Conservation (phyloP, 2,888 invertebrate species). For the Neoaliturus tenellus region DNA sequence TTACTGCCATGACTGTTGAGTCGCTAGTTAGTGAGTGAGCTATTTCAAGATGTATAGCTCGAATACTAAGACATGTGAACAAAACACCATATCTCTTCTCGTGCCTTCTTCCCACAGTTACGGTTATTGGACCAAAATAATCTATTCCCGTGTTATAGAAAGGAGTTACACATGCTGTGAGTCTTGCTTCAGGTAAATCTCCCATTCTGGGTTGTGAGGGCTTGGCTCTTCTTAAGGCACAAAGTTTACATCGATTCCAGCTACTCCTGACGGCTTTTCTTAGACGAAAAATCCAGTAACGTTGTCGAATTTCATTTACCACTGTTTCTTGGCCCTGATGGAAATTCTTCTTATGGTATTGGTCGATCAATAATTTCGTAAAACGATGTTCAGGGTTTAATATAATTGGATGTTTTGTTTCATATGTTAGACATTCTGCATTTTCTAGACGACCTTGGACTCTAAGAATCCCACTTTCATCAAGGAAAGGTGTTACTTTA, state of each 20-base stretch:
- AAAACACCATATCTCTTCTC: not conserved
- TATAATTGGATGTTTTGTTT: not conserved
- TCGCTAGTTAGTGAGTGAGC: too few relatives aligned
- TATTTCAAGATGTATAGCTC: too few relatives aligned
- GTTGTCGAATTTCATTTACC: not conserved
- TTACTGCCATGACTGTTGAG: too few relatives aligned
- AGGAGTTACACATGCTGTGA: not conserved
- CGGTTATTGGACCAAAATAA: not conserved
- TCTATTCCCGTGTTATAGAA: not conserved
- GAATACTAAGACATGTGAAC: not conserved
- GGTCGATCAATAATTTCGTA: not conserved
- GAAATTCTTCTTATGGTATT: not conserved
- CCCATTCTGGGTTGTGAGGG: not conserved
- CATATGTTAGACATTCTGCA: not conserved
- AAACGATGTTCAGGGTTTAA: not conserved
- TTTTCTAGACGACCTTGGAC: too few relatives aligned
- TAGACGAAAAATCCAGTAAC: not conserved
- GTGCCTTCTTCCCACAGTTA: not conserved
- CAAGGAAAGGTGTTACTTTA: too few relatives aligned
- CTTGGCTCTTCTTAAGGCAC: not conserved
- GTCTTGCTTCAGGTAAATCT: not conserved
- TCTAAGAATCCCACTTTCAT: too few relatives aligned
- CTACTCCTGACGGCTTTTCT: not conserved
- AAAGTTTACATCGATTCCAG: not conserved
- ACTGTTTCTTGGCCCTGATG: not conserved